Base-by-base conservation (phyloP, 92 coral and sea anemone species). In the Ricordea florida region DNA sequence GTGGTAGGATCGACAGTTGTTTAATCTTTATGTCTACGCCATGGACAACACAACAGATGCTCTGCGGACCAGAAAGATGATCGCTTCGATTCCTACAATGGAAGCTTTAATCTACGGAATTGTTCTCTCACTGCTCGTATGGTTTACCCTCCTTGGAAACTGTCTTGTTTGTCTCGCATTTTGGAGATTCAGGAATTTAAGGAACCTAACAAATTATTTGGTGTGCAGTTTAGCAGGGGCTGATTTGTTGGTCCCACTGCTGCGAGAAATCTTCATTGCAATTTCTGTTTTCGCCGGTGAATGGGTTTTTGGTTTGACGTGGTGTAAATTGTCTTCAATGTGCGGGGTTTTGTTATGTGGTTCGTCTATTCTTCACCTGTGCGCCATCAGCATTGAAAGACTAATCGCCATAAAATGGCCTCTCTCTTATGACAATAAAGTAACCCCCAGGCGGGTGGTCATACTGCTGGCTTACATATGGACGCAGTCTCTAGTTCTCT, bases 341-440 rank as follows among this genome's bases (percentile, higher is more conserved):
- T 90, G 96, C 24, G 92, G 98, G 2, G 90, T 86, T 0, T 68
- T 93, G 5, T 72, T 90, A 10, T 93, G 98, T n/a, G 91, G 96
- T 0, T 83, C 96, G n/a, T 93, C 98, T 2, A 93, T 93, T n/a
- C 93, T 87, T 13, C 98, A 93, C 34, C 88, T 93, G 8, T 78
- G 90, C 36, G 90, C 88, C 1, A 93, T 93, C 28, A 93, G 93
- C 68, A 77, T 93, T 10, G 98, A 93, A 45, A 69, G 98, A 61
- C 77, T 93, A 5, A 64, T 93, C 25, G 94, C 96, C 15, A 90
- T 93, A 51, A 88, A 88, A 45, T 93, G 92, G 92, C 96, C 98
- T 0, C 69, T 93, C 10, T 70, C 91, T 0, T 93, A 93, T 83
- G 63, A 62, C 29, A 21, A 57, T 6, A 87, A 65, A 66, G 90